Conservation (phyloP, 2,113 vertebrate species). For the Sphaerodactylus townsendi region DNA sequence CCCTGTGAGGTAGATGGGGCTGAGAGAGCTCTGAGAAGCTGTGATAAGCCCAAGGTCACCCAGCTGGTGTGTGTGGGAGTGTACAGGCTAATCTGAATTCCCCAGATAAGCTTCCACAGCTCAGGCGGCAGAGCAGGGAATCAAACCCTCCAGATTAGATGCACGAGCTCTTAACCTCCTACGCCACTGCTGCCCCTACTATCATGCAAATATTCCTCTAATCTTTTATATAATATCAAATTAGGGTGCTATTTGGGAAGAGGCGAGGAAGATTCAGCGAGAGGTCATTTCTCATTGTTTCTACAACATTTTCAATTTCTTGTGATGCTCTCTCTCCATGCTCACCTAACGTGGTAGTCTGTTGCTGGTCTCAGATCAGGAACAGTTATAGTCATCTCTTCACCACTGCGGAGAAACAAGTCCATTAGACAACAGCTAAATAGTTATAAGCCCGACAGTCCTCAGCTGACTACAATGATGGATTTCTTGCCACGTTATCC, state of each 20-base stretch:
- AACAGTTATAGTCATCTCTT: constrained; percentile 71
- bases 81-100: too few relatives aligned
- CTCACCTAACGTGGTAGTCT: constrained; percentile 80
- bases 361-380: constrained; percentile 79
- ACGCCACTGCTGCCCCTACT: too few relatives aligned
- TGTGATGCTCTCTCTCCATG: not conserved
- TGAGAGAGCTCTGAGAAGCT: too few relatives aligned
- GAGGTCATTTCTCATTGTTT: not conserved
- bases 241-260: not conserved
- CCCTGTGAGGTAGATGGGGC: too few relatives aligned
- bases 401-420: constrained; percentile 67
- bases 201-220: not conserved
- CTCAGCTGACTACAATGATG: constrained; percentile 56
- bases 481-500: constrained; percentile 3
- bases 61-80: too few relatives aligned
- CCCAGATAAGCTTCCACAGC: too few relatives aligned
- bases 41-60: too few relatives aligned
- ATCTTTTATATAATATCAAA: not conserved
- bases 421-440: constrained; percentile 30
- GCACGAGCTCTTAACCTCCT: too few relatives aligned
- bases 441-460: constrained; percentile 19
- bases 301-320: not conserved
- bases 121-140: too few relatives aligned
- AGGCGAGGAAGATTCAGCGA: not conserved
- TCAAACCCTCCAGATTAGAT: too few relatives aligned